Conservation (phyloP, 2,888 invertebrate species). For the Cynaeus angustus region DNA sequence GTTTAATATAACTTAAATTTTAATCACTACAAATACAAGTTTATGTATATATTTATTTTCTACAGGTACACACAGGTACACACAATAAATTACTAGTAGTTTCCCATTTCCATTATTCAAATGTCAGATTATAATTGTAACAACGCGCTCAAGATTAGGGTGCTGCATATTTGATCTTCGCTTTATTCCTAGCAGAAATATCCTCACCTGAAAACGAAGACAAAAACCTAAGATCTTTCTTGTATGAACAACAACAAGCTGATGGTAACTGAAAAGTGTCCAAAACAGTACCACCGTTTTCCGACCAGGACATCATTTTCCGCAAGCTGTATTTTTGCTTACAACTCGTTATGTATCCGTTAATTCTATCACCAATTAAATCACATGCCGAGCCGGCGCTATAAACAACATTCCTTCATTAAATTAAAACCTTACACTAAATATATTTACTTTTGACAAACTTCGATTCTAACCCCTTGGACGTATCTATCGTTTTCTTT, state of each 20-base stretch:
- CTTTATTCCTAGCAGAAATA: constrained; percentile 38
- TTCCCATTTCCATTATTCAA: too few relatives aligned
- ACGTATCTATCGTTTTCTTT: constrained; percentile 73
- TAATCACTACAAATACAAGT: too few relatives aligned
- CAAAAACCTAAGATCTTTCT: constrained; percentile 58
- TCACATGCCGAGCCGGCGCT: constrained; percentile 69
- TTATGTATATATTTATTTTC: too few relatives aligned
- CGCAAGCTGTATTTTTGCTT: constrained; percentile 76
- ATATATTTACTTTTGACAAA: constrained; percentile 72
- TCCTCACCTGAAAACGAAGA: constrained; percentile 50
- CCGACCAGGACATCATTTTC: constrained; percentile 74
- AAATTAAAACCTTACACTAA: background rate
- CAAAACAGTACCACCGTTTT: constrained; percentile 70
- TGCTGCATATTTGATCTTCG: background rate
- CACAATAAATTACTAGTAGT: too few relatives aligned
- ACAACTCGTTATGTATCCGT: constrained; percentile 73
- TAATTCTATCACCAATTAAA: constrained; percentile 69
- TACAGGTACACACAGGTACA: too few relatives aligned
- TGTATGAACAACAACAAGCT: constrained; percentile 81
- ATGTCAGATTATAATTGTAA: background rate
- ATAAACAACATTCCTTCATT: constrained; percentile 19
- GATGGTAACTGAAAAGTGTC: constrained; percentile 80
- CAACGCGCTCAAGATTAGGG: background rate
- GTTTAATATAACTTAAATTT: too few relatives aligned
- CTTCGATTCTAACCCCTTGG: constrained; percentile 84